Conservation (phyloP, 2,113 vertebrate genomes). For the Colinus virginianus region DNA sequence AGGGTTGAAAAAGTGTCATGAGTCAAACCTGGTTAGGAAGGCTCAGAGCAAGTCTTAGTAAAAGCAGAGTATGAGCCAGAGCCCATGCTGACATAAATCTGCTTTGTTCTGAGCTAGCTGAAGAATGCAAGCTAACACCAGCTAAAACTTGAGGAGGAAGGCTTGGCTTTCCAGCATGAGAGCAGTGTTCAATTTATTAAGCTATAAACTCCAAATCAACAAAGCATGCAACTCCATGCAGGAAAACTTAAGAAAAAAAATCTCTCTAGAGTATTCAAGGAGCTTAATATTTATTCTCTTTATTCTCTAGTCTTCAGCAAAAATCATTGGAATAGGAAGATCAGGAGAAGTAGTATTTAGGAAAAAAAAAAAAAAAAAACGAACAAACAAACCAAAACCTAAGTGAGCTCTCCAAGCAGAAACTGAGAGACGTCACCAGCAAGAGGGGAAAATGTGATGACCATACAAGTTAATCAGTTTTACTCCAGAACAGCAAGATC, state of each 20-base stretch:
- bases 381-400: no score
- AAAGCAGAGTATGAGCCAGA: not conserved
- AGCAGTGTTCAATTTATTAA: not conserved
- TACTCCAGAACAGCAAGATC: not conserved
- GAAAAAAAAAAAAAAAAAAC: not conserved
- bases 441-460: not conserved
- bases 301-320: not conserved
- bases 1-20: not conserved
- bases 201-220: not conserved
- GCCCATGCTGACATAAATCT: not conserved
- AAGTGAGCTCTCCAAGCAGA: not conserved
- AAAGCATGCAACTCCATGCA: not conserved
- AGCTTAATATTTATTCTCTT: not conserved
- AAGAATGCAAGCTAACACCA: not conserved
- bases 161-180: not conserved
- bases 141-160: not conserved
- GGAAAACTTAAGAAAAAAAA: not conserved
- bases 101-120: not conserved
- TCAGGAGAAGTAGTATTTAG: not conserved
- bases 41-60: not conserved
- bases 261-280: not conserved
- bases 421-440: fast-evolving
- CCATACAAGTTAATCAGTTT: not conserved
- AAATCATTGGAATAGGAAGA: not conserved
- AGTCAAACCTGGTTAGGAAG: not conserved